These are phyloP conservation scores for Actinemys pallida DNA, from an alignment of 2,113 vertebrate species.

Conservation along the genomic window DNA sequence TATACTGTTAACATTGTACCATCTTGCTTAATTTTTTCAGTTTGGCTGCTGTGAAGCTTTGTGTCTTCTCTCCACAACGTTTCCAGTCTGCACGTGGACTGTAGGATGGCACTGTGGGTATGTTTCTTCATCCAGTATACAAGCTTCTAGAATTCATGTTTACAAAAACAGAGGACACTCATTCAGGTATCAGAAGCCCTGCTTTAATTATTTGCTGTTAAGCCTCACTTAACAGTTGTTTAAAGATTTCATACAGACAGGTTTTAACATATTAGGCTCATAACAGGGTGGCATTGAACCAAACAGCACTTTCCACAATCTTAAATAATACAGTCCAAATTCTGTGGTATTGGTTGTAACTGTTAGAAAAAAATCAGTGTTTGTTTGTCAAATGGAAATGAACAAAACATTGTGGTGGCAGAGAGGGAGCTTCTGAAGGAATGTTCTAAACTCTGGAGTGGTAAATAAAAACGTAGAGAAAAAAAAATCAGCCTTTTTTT, in stretches of 20 bases:
- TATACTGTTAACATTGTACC: neutral
- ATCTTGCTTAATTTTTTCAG: constrained; percentile 72
- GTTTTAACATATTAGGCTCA: neutral
- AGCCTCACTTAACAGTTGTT: neutral
- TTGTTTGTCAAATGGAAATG: neutral
- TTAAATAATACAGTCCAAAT: rapidly evolving
- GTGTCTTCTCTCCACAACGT: constrained; percentile 89
- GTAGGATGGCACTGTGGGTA: constrained; percentile 96
- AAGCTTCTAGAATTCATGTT: constrained; percentile 55
- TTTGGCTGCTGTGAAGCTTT: constrained; percentile 98
- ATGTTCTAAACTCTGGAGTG: neutral
- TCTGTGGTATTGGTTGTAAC: neutral
- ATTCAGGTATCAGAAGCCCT: constrained; percentile 35
- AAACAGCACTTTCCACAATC: neutral
- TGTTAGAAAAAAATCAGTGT: neutral
- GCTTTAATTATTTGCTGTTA: neutral
- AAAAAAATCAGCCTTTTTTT: neutral
- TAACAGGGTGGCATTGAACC: neutral
- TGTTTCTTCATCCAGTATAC: constrained; percentile 71
- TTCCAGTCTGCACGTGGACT: constrained; percentile 92
- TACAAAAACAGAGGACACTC: constrained; percentile 66
- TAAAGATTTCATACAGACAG: neutral
- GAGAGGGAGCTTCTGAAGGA: neutral
- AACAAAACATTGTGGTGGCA: neutral
- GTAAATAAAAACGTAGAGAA: neutral